A percentile compares a stretch with the other conserved stretches of the same genome.
Evolutionary conservation across 2,797 vertebrate species (phyloP).

Genomic region (Poecilia velifera): DNA sequence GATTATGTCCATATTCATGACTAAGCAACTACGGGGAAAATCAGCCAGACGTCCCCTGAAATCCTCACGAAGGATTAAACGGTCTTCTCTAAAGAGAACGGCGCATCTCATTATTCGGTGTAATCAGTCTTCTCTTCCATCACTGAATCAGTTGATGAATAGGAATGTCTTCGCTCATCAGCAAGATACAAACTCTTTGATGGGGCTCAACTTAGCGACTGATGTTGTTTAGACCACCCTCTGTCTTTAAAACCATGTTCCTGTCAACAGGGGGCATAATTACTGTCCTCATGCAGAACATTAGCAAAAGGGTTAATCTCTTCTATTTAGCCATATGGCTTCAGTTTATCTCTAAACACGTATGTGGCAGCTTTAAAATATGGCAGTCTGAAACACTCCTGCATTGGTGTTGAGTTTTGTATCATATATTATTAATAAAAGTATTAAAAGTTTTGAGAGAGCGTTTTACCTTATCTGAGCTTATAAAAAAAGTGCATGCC

Average conservation of each 20-base stretch:
- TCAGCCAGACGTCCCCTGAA: conserved; percentile 18
- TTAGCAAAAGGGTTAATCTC: conserved; percentile 35
- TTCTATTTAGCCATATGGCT: conserved; percentile 3
- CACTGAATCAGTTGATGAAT: conserved; percentile 45
- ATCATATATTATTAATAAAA: background rate
- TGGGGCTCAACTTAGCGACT: conserved; percentile 42
- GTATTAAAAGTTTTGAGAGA: background rate
- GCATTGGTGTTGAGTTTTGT: background rate
- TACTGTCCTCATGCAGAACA: conserved; percentile 25
- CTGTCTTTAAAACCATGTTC: conserved; percentile 40
- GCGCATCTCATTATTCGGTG: conserved; percentile 28
- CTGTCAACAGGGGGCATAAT: conserved; percentile 14
- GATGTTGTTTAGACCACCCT: conserved; percentile 43
- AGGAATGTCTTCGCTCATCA: conserved; percentile 38
- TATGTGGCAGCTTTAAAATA: conserved; percentile 7
- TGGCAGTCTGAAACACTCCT: background rate
- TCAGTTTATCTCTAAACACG: background rate
- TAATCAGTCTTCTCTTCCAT: conserved; percentile 26
- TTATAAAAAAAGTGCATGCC: conserved; percentile 5
- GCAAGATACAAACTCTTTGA: conserved; percentile 36
- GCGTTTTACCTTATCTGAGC: conserved; percentile 1
- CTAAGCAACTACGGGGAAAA: conserved; percentile 3
- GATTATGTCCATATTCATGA: conserved; percentile 14
- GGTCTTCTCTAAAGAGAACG: conserved; percentile 11
- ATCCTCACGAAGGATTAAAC: conserved; percentile 30